Evolutionary conservation across 2,113 vertebrate genomes (phyloP), one percentile per base, ranked within the genome.

Genomic region (Ceyx cyanopectus): DNA sequence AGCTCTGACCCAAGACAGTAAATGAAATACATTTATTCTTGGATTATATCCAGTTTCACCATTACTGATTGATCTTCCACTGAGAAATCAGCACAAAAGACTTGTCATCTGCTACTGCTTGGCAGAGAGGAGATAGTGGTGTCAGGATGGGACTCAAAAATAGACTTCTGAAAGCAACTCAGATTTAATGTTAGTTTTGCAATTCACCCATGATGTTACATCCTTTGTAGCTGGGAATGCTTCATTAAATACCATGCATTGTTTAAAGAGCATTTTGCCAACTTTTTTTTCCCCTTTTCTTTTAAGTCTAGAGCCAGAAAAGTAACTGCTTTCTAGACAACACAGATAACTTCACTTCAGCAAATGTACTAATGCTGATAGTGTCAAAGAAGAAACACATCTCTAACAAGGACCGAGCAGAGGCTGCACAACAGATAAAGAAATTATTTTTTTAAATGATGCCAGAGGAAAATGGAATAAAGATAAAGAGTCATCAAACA

Each of bases 401-500:
- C 87, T 81, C 95, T 95, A 83, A 96, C 77, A 93, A 58, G 81
- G 85, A 85, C 92, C 90, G 54, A 91, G 85, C 84, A 70, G 76
- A 91, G 81, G 84, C 89, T 96, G 73, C 50, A 70, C 22, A 86
- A 86, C 43, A 95, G 96, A 97, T 97, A 98, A 97, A 76, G 34
- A 94, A 85, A 86, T 96, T 95, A 72, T 94, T 97, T 96, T 96
- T 90, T 95, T 8, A 75, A 97, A 96, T 76, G 19, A 95, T 96
- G 87, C 58, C 94, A 96, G 91, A 83, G 45, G 69, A 85, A 96
- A 96, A 92, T 74, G 67, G 72, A 93, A 87, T 93, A 89, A 94
- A 97, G 97, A 97, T 97, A 94, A 97, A 94, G 81, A 85, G 67
- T 90, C 96, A 93, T 81, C 91, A 92, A 82, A 74, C 89, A 87